These are phyloP conservation scores for Petrosia ficiformis DNA, from an alignment of 37 sponge, comb jelly and placozoan species.

Conservation along the genomic window DNA sequence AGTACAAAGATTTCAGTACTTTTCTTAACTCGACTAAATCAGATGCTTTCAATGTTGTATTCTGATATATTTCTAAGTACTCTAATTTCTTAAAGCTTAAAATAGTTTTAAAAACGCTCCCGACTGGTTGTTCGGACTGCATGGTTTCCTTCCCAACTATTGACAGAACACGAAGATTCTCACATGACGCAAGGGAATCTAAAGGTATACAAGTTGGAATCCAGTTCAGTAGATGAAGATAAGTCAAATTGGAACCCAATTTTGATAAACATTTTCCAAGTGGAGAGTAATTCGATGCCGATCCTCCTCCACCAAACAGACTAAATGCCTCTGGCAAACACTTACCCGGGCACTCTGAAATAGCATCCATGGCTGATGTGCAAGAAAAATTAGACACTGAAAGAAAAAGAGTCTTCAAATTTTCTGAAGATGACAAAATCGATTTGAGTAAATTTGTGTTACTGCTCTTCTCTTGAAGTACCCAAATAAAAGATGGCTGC, in stretches of 20 bases:
- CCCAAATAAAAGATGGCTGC: background rate
- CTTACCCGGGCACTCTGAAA: background rate
- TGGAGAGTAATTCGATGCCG: background rate
- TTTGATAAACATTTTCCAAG: background rate
- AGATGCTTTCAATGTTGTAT: background rate
- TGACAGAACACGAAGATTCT: background rate
- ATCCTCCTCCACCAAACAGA: background rate
- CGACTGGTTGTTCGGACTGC: background rate
- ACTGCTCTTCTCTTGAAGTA: background rate
- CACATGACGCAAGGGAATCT: background rate
- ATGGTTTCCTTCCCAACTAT: background rate
- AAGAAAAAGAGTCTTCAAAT: background rate
- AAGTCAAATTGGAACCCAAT: background rate
- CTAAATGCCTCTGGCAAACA: background rate
- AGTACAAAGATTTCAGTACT: background rate
- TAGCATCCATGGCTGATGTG: background rate
- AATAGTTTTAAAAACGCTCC: background rate
- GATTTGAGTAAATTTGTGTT: background rate
- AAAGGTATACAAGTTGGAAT: background rate
- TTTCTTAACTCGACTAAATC: conserved; percentile 1
- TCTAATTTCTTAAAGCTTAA: background rate
- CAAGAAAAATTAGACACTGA: background rate
- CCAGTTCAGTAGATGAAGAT: background rate
- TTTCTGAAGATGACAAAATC: background rate
- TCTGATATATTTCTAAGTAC: background rate